A percentile compares a stretch with the other conserved stretches of the same genome.
These are phyloP conservation scores for Prosapia bicincta DNA, from an alignment of 2,888 invertebrate genomes.

Conservation along the genomic window DNA sequence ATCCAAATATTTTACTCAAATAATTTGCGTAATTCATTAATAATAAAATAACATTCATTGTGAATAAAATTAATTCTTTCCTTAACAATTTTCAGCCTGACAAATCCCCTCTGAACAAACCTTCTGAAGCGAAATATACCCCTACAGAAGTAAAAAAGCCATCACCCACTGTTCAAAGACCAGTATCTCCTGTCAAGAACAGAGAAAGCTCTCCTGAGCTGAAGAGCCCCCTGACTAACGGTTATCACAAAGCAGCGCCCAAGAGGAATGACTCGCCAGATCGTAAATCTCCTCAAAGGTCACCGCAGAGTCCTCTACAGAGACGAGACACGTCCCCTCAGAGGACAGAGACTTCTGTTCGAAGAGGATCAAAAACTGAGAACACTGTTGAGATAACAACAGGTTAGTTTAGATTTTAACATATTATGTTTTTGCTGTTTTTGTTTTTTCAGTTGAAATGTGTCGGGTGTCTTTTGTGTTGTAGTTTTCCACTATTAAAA, in stretches of 20 bases:
- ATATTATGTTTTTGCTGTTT: too few relatives aligned
- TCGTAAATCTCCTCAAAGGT: neutral
- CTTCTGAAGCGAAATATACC: neutral
- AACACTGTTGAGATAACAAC: neutral
- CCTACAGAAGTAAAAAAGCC: neutral
- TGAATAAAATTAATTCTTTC: too few relatives aligned
- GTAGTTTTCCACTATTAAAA: too few relatives aligned
- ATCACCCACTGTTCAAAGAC: neutral
- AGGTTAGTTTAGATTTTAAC: neutral
- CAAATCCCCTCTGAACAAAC: neutral
- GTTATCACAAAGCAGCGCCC: neutral
- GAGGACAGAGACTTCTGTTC: neutral
- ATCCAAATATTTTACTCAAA: too few relatives aligned
- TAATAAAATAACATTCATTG: too few relatives aligned
- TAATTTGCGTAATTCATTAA: too few relatives aligned
- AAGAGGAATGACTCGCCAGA: neutral
- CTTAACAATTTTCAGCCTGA: neutral
- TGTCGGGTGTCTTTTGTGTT: too few relatives aligned
- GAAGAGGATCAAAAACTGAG: neutral
- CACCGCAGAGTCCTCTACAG: neutral
- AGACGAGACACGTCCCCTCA: neutral
- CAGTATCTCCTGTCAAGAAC: conserved; percentile 2
- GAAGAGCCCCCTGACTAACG: neutral
- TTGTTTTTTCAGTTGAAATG: too few relatives aligned
- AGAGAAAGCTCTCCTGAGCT: neutral